Conservation (phyloP, 2,797 vertebrate genomes). For the Sebastes nivosus region DNA sequence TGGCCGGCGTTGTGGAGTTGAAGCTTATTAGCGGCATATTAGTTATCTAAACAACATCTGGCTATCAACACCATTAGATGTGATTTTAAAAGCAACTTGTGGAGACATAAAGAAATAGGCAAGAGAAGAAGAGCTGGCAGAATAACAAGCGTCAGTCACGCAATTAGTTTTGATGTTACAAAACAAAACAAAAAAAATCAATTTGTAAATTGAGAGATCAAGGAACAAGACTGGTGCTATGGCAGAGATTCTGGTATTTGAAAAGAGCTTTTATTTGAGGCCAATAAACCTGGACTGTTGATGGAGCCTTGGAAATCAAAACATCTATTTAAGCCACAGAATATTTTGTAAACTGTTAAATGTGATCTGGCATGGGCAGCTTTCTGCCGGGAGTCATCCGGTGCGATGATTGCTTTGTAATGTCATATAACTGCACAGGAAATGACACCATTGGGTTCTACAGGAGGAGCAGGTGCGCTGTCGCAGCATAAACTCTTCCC, state of each 20-base stretch:
- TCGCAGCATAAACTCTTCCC: background rate
- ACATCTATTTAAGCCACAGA: background rate
- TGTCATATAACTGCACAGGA: constrained; percentile 11
- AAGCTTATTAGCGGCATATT: background rate
- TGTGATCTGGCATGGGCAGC: background rate
- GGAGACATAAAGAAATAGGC: background rate
- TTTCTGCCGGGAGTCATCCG: background rate
- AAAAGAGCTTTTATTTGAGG: background rate
- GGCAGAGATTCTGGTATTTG: background rate
- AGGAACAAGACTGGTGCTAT: background rate
- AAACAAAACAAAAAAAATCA: background rate
- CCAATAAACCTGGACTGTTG: background rate
- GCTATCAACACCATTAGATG: background rate
- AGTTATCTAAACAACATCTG: constrained; percentile 4
- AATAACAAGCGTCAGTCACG: background rate
- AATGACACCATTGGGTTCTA: constrained; percentile 11
- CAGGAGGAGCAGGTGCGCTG: constrained; percentile 36
- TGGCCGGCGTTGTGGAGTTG: background rate
- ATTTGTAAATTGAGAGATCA: background rate
- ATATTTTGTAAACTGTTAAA: background rate
- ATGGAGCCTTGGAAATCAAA: background rate
- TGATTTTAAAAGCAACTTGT: constrained; percentile 15
- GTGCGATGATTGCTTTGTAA: constrained; percentile 17
- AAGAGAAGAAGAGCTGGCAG: background rate
- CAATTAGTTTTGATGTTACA: background rate